Evolutionary conservation across 2,797 vertebrate species (phyloP), one percentile per base, ranked within the genome.

Genomic region (Otolemur crassicaudatus): DNA sequence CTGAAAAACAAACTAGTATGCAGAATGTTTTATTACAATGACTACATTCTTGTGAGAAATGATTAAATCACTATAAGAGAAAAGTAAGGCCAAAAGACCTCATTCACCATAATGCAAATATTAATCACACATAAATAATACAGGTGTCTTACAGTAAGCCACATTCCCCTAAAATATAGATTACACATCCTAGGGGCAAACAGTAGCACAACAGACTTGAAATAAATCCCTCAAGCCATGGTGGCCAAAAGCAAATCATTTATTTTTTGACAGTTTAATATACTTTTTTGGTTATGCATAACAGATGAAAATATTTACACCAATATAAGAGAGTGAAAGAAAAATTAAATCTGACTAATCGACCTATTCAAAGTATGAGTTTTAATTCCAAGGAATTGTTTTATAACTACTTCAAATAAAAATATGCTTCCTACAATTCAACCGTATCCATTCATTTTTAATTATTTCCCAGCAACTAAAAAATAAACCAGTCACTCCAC

Each of bases 101-200:
- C 98, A 98, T 98, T 98, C 97, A 97, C 97, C 98, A 96, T 98
- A 98, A 98, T 95, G 95, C 97, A 98, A 98, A 99, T 98, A 99
- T 99, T 98, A 99, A 99, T 99, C 98, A 99, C 98, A 98, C 97
- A 97, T 98, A 99, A 99, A 98, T 99, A 99, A 99, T 99, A 99
- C 98, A 98, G 99, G 98, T 99, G 98, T 98, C 98, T 98, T 96
- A 98, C 98, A 98, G 98, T 98, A 97, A 98, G 98, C 98, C 98
- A 97, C 96, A 97, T 98, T 98, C 98, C 98, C 98, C 97, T 98
- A 98, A 98, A 98, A 98, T 99, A 99, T 98, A 98, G 97, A 98
- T 99, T 99, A 98, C 94, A 98, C 97, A 98, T 98, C 98, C 98
- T 98, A 98, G 95, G 98, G 98, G 98, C 98, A 98, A 99, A 98